Conservation (phyloP, 2,888 invertebrate species). For the Phasia obesa region DNA sequence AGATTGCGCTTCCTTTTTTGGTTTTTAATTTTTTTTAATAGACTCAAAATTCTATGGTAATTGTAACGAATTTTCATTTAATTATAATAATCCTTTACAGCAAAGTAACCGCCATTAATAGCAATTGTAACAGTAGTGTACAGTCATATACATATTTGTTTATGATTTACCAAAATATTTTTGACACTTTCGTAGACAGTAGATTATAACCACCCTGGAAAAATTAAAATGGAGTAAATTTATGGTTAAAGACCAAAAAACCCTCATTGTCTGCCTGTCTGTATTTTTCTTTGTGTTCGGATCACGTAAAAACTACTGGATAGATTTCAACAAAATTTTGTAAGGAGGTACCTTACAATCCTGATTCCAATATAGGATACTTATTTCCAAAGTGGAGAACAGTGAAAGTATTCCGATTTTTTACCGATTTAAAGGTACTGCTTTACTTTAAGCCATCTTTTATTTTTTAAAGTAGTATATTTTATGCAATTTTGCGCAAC, state of each 20-base stretch:
- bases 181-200: neutral
- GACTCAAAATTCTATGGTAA: conserved; percentile 44
- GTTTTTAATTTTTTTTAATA: conserved; percentile 53
- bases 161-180: neutral
- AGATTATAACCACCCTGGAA: neutral
- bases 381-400: too few species aligned
- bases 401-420: too few species aligned
- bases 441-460: too few species aligned
- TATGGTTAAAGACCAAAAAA: neutral
- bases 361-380: too few species aligned
- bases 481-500: too few species aligned
- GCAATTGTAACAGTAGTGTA: conserved; percentile 20
- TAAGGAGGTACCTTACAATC: too few species aligned
- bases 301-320: too few species aligned
- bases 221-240: neutral
- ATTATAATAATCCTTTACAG: conserved; percentile 48
- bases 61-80: conserved; percentile 45
- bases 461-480: too few species aligned
- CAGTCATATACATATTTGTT: neutral
- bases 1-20: conserved; percentile 26
- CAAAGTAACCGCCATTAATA: conserved; percentile 29
- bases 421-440: too few species aligned
- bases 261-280: too few species aligned
- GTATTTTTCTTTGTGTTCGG: too few species aligned
- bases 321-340: too few species aligned